A percentile compares a stretch with the other conserved stretches of the same genome.
phyloP scores from a whole-genome alignment of 2,888 invertebrate species.

The Ophioninae sp. region DNA sequence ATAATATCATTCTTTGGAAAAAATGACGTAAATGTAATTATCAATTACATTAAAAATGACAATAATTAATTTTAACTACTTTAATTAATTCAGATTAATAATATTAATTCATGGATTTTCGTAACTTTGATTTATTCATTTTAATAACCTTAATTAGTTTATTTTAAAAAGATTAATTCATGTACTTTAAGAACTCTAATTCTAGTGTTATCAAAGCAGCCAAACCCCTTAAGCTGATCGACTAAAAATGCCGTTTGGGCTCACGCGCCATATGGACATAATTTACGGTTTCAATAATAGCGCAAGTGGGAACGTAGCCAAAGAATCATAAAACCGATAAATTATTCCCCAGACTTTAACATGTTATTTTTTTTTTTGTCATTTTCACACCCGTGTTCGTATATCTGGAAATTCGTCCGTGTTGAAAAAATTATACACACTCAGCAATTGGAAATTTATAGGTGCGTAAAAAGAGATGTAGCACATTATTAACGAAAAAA shows the following conservation, averaged over 20 bases:
- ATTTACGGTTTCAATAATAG: neutral
- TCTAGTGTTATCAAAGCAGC: too few relatives aligned
- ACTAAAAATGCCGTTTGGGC: neutral
- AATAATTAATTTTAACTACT: too few relatives aligned
- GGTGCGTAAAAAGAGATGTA: neutral
- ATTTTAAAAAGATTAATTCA: too few relatives aligned
- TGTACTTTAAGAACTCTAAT: too few relatives aligned
- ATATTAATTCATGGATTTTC: too few relatives aligned
- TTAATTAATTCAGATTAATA: too few relatives aligned
- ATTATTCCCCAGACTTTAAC: neutral
- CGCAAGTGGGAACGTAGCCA: neutral
- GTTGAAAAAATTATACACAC: neutral
- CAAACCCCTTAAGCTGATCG: neutral
- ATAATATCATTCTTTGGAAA: too few relatives aligned
- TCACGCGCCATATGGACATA: neutral
- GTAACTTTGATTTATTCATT: too few relatives aligned
- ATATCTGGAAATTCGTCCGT: neutral
- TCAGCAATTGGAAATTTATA: neutral
- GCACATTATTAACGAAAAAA: neutral
- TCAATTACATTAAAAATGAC: too few relatives aligned
- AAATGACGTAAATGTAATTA: too few relatives aligned
- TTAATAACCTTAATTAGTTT: too few relatives aligned
- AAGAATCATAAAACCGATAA: neutral
- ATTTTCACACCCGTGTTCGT: neutral
- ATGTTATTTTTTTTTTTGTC: neutral